These are phyloP conservation scores for Chalcis sispes DNA, from an alignment of 2,888 invertebrate species.

Conservation along the genomic window DNA sequence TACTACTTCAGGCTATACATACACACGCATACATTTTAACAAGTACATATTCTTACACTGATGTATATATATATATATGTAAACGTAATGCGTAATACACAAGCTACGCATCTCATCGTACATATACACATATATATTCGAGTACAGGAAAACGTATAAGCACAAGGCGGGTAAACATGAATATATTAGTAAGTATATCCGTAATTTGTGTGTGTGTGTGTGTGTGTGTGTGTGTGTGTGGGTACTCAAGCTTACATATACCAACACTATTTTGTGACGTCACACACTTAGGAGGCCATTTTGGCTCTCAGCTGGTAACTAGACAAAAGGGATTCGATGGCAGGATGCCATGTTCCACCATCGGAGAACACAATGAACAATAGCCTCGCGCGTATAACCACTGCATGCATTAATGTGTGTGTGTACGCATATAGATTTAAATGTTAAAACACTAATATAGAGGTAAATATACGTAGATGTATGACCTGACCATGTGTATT, in stretches of 20 bases:
- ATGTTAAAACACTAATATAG: background rate
- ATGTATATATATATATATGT: too few species aligned
- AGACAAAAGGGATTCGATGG: conserved; percentile 69
- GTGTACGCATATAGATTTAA: background rate
- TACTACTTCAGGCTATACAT: conserved; percentile 39
- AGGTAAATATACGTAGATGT: too few species aligned
- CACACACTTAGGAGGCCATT: conserved; percentile 70
- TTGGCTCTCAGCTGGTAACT: conserved; percentile 74
- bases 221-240: too few species aligned
- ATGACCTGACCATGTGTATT: too few species aligned
- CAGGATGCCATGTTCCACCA: conserved; percentile 69
- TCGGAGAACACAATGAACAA: conserved; percentile 66
- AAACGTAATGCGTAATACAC: too few species aligned
- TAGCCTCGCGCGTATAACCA: conserved; percentile 57
- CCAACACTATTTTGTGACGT: conserved; percentile 67
- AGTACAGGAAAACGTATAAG: background rate
- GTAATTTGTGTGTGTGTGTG: background rate
- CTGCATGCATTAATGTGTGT: too few species aligned
- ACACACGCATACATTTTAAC: background rate
- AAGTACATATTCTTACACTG: too few species aligned
- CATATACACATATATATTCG: background rate
- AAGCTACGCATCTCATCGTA: too few species aligned
- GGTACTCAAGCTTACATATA: too few species aligned
- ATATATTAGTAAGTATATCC: too few species aligned
- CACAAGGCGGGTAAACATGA: too few species aligned